Evolutionary conservation across 2,113 vertebrate species (phyloP).

Genomic region (Muscicapa adusta): DNA sequence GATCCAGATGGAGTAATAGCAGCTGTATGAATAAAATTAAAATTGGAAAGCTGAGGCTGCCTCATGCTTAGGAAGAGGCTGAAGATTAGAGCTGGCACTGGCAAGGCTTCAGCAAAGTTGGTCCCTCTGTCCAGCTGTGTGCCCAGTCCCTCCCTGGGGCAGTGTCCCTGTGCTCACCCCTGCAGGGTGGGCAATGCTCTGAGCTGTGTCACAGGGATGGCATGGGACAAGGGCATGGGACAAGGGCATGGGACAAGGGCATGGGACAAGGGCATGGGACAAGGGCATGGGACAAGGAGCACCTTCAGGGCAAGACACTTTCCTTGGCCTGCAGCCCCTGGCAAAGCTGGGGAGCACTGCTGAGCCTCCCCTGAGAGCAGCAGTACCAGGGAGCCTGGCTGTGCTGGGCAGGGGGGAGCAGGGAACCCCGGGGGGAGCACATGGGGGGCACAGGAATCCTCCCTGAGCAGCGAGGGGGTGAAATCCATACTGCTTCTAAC

Average conservation of each 20-base stretch:
- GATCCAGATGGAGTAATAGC: constrained; percentile 43
- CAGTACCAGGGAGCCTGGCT: not conserved
- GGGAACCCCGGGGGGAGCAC: not conserved
- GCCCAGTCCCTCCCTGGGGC: not conserved
- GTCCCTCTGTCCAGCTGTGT: not conserved
- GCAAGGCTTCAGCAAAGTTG: accelerated
- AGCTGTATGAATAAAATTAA: constrained; percentile 73
- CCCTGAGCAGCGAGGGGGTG: not conserved
- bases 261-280: accelerated
- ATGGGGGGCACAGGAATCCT: not conserved
- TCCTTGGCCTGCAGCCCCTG: not conserved
- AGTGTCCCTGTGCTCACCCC: accelerated
- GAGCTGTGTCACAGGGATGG: accelerated
- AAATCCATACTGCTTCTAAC: constrained; percentile 41
- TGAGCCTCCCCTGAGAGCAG: accelerated
- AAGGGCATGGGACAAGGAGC: accelerated
- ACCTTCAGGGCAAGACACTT: accelerated
- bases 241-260: not conserved
- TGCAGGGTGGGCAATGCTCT: accelerated
- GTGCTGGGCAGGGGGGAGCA: accelerated
- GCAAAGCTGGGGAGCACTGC: accelerated
- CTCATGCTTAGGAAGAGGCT: not conserved
- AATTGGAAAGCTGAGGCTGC: not conserved
- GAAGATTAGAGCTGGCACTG: not conserved
- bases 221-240: accelerated